phyloP scores from a whole-genome alignment of 2,113 vertebrate species.

The Osmerus eperlanus region DNA sequence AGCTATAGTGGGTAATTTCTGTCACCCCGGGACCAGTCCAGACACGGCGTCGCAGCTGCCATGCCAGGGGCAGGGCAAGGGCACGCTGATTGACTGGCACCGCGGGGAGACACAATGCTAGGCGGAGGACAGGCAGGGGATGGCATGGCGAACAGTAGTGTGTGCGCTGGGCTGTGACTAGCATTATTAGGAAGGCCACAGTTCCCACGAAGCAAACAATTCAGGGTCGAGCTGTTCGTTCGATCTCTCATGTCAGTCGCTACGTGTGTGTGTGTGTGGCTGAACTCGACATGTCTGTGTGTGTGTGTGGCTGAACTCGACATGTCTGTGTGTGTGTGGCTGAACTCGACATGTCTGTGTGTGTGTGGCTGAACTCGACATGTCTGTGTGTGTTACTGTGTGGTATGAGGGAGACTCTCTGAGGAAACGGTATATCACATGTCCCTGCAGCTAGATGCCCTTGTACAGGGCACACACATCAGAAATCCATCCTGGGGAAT shows the following conservation, averaged over 20 bases:
- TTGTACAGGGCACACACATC: constrained; percentile 63
- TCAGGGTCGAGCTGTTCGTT: not conserved
- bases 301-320: too few relatives aligned
- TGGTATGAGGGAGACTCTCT: constrained; percentile 23
- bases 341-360: not conserved
- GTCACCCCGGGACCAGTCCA: not conserved
- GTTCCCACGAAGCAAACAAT: too few relatives aligned
- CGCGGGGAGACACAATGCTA: constrained; percentile 33
- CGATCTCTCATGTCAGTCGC: constrained; percentile 14
- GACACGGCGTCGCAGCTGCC: constrained; percentile 33
- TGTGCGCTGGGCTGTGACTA: constrained; percentile 1
- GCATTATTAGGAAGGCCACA: not conserved
- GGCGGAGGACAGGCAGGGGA: constrained; percentile 23
- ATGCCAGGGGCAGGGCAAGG: constrained; percentile 33
- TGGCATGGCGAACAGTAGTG: not conserved
- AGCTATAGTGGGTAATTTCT: not conserved
- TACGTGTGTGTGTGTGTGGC: not conserved
- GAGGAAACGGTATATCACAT: constrained; percentile 54
- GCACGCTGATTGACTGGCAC: constrained; percentile 40
- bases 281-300: too few relatives aligned
- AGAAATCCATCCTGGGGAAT: constrained; percentile 63
- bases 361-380: not conserved
- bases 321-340: not conserved
- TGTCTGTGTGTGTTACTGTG: constrained; percentile 1
- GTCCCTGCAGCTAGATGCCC: constrained; percentile 58